phyloP scores from a whole-genome alignment of 2,888 invertebrate genomes.

The Brenthis ino region DNA sequence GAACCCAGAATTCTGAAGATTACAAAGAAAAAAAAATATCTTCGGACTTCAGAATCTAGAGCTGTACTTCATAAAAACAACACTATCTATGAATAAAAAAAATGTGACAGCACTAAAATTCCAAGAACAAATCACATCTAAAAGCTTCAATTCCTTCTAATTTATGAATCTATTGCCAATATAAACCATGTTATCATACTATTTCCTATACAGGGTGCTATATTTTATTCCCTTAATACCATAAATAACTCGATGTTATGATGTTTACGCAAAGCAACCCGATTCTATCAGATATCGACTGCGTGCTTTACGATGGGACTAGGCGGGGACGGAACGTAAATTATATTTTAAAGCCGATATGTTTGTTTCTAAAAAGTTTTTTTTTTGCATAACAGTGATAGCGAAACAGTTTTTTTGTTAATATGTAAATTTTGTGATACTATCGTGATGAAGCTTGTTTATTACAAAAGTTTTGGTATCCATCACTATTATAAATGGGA shows the following conservation, averaged over 20 bases:
- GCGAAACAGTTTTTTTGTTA: background rate
- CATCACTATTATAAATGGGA: too few relatives aligned
- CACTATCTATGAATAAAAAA: too few relatives aligned
- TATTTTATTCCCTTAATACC: slow-evolving; percentile 41
- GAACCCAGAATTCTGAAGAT: too few relatives aligned
- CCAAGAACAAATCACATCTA: slow-evolving; percentile 23
- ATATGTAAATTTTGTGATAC: background rate
- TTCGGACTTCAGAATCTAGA: too few relatives aligned
- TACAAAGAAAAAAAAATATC: too few relatives aligned
- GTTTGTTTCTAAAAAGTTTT: slow-evolving; percentile 1
- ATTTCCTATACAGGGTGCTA: slow-evolving; percentile 32
- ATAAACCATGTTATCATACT: slow-evolving; percentile 35
- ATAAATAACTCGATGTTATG: slow-evolving; percentile 43
- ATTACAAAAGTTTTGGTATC: too few relatives aligned
- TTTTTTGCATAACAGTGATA: background rate
- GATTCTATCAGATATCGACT: slow-evolving; percentile 35
- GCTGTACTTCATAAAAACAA: too few relatives aligned
- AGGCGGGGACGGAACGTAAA: slow-evolving; percentile 16
- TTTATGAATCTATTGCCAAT: slow-evolving; percentile 26
- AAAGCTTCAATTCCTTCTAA: slow-evolving; percentile 29
- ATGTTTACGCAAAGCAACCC: slow-evolving; percentile 41
- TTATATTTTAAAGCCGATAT: slow-evolving; percentile 4
- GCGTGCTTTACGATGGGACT: slow-evolving; percentile 28
- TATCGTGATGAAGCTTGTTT: background rate
- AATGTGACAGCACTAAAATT: too few relatives aligned